Conservation (phyloP, 2,113 vertebrate genomes). For the Morone saxatilis region DNA sequence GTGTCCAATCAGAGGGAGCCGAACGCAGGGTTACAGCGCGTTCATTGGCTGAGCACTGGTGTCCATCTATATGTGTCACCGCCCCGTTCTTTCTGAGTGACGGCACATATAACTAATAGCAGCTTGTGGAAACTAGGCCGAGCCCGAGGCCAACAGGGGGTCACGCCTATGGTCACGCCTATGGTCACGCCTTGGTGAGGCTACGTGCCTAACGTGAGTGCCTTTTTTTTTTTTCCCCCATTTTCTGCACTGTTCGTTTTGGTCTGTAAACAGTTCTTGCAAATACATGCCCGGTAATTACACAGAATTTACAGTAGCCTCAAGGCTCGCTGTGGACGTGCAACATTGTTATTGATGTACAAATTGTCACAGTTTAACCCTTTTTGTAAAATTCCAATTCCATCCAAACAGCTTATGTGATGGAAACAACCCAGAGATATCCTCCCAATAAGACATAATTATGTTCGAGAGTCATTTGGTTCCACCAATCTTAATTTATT, state of each 20-base stretch:
- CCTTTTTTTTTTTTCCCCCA: not conserved
- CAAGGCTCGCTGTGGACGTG: not conserved
- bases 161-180: not conserved
- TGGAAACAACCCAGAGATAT: not conserved
- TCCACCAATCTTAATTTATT: slow-evolving; percentile 39
- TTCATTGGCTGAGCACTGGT: slow-evolving; percentile 53
- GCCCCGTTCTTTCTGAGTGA: not conserved
- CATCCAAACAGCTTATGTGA: not conserved
- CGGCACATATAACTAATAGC: slow-evolving; percentile 45
- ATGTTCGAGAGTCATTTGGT: slow-evolving; percentile 35
- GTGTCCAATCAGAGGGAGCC: slow-evolving; percentile 6
- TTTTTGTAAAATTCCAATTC: too few relatives aligned
- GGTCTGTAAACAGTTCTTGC: slow-evolving; percentile 32
- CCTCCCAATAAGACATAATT: not conserved
- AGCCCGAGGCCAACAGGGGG: not conserved
- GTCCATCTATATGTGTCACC: not conserved
- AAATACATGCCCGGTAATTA: not conserved
- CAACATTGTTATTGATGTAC: not conserved
- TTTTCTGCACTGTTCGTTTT: slow-evolving; percentile 22
- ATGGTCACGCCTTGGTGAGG: slow-evolving; percentile 5
- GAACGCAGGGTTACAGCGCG: not conserved
- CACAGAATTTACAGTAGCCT: not conserved
- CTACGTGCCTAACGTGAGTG: slow-evolving; percentile 51
- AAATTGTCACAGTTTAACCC: not conserved
- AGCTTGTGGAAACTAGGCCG: slow-evolving; percentile 9